A percentile compares a stretch with the other conserved stretches of the same genome.
These are phyloP conservation scores for Koerneria pararmatus DNA, from an alignment of 2,888 invertebrate species.

Conservation along the genomic window DNA sequence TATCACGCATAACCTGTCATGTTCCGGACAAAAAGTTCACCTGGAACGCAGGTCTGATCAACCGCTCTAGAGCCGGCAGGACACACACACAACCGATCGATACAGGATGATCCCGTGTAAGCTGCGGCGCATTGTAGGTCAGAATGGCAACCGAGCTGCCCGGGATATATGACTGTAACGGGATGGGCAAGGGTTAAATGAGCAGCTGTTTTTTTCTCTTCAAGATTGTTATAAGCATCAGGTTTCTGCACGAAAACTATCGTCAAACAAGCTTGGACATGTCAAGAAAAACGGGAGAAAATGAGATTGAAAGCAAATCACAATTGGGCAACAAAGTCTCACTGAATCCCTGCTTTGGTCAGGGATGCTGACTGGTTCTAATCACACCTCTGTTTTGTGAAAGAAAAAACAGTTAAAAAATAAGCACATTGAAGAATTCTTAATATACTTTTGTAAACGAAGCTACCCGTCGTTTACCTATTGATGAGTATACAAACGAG, in stretches of 20 bases:
- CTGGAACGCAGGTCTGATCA: conserved; percentile 58
- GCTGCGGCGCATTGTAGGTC: conserved; percentile 57
- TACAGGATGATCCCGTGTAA: conserved; percentile 50
- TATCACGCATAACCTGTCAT: background rate
- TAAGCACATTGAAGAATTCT: too few species aligned
- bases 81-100: conserved; percentile 55
- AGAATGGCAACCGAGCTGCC: conserved; percentile 56
- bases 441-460: too few species aligned
- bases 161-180: conserved; percentile 58
- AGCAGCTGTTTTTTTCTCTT: background rate
- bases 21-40: conserved; percentile 30
- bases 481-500: too few species aligned
- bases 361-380: too few species aligned
- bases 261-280: background rate
- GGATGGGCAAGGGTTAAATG: conserved; percentile 10
- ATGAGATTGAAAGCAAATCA: background rate
- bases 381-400: too few species aligned
- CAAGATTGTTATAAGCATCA: background rate
- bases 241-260: background rate
- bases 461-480: too few species aligned
- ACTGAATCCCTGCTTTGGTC: too few species aligned
- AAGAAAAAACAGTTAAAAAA: too few species aligned
- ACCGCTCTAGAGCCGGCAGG: conserved; percentile 55
- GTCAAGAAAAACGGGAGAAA: background rate
- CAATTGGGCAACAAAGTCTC: too few species aligned